Percentiles rank a stretch among this genome's conserved stretches.
These are phyloP conservation scores for Drosophila setifemur DNA, from an alignment of 1,140 invertebrate species.

Conservation along the genomic window DNA sequence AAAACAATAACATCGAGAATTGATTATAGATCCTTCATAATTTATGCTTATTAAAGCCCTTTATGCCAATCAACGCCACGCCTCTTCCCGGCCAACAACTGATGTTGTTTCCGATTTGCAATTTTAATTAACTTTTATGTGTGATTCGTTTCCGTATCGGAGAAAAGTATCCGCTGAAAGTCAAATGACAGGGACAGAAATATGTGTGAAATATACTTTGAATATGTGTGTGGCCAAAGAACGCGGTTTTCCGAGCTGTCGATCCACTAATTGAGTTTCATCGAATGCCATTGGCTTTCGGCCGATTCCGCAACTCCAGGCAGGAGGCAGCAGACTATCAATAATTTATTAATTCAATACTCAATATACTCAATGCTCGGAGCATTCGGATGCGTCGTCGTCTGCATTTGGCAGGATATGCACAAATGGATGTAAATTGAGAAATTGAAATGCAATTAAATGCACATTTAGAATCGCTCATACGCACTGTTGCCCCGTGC, in stretches of 20 bases:
- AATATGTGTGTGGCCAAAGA: slow-evolving; percentile 3
- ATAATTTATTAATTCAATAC: slow-evolving; percentile 51
- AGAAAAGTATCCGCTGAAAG: not conserved
- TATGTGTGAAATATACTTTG: not conserved
- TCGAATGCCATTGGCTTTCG: not conserved
- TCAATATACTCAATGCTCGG: not conserved
- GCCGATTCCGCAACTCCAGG: not conserved
- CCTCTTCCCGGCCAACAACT: not conserved
- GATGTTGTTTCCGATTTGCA: slow-evolving; percentile 19
- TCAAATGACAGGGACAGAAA: not conserved
- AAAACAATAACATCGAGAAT: slow-evolving; percentile 45
- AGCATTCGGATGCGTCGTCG: not conserved
- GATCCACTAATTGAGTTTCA: slow-evolving; percentile 31
- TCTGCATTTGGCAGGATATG: slow-evolving; percentile 17
- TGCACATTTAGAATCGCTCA: slow-evolving; percentile 61
- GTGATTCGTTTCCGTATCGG: not conserved
- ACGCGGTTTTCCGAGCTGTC: not conserved
- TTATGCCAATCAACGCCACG: slow-evolving; percentile 33
- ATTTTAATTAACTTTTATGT: slow-evolving; percentile 29
- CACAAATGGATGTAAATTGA: slow-evolving; percentile 45
- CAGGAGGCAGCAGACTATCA: slow-evolving; percentile 26
- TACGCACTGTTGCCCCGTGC: slow-evolving; percentile 71
- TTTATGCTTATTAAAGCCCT: slow-evolving; percentile 56
- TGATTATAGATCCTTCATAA: slow-evolving; percentile 64
- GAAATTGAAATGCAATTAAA: slow-evolving; percentile 63